Percentiles rank a stretch among this genome's conserved stretches.
Evolutionary conservation across 2,888 invertebrate genomes (phyloP).

Genomic region (Atrina japonica): DNA sequence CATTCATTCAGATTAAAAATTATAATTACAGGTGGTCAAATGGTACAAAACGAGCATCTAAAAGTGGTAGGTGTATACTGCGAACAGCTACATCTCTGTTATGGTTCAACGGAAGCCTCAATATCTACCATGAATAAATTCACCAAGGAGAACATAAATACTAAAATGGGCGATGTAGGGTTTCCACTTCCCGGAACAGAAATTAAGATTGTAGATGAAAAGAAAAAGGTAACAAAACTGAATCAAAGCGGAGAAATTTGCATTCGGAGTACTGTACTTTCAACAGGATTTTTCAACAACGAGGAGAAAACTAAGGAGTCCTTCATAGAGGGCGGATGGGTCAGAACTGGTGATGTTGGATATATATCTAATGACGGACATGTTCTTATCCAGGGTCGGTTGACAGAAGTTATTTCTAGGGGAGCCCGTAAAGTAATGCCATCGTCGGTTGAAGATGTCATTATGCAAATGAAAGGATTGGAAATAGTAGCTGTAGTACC

Average conservation of each 20-base stretch:
- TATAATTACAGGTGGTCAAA: conserved; percentile 22
- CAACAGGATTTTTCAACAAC: conserved; percentile 9
- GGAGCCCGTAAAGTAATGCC: too few relatives aligned
- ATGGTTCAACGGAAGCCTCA: conserved; percentile 23
- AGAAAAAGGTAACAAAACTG: background rate
- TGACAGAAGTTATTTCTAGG: conserved; percentile 30
- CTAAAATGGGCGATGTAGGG: conserved; percentile 26
- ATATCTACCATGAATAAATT: background rate
- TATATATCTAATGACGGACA: too few relatives aligned
- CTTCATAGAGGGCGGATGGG: conserved; percentile 19
- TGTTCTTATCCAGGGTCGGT: conserved; percentile 17
- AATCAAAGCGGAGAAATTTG: conserved; percentile 7
- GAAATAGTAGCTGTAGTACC: conserved; percentile 8
- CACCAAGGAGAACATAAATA: background rate
- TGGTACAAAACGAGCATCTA: conserved; percentile 16
- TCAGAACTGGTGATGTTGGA: too few relatives aligned
- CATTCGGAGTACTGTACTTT: conserved; percentile 2
- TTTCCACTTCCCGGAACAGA: conserved; percentile 16
- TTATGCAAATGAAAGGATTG: too few relatives aligned
- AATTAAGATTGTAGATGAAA: conserved; percentile 17
- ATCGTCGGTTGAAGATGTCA: background rate
- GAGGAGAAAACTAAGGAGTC: conserved; percentile 11
- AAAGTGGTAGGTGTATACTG: conserved; percentile 12
- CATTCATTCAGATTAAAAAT: conserved; percentile 5
- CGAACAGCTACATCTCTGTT: conserved; percentile 5